Percentiles rank a stretch among this genome's conserved stretches.
Conservation (phyloP, 2,113 vertebrate species). For the pig (Sus scrofa) region T2T-Sscrofa CM000826.6:108197001-108197500, state of each 20-base stretch:
- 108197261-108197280: neutral
- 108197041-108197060: too few species aligned
- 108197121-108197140: conserved; percentile 7
- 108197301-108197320: neutral
- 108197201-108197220: neutral
- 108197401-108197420: too few species aligned
- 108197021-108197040: too few species aligned
- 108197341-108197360: neutral
- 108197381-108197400: too few species aligned
- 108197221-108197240: conserved; percentile 24
- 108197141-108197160: neutral
- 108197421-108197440: too few species aligned
- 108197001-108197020: too few species aligned
- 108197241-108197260: neutral
- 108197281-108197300: neutral
- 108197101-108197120: neutral
- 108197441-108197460: too few species aligned
- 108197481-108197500: too few species aligned
- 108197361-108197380: neutral
- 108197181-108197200: neutral
- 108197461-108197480: too few species aligned
- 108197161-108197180: neutral
- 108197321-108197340: neutral
- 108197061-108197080: too few species aligned
- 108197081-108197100: too few species aligned